Evolutionary conservation across 1,140 invertebrate species (phyloP).

Genomic region (Drosophila lini): DNA sequence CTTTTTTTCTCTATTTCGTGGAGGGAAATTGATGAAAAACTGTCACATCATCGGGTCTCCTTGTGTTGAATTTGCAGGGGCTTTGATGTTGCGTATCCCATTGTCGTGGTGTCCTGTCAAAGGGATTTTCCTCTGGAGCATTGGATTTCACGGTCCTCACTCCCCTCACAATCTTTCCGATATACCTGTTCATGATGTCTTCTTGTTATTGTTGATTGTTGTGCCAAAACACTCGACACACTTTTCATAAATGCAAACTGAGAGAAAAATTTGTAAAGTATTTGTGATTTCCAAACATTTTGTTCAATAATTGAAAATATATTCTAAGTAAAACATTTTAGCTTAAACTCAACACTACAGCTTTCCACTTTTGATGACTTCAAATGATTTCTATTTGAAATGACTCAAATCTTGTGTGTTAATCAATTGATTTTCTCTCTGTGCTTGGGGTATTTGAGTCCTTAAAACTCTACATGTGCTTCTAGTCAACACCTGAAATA

Average conservation of each 20-base stretch:
- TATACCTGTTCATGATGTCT: conserved; percentile 29
- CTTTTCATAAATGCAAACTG: conserved; percentile 31
- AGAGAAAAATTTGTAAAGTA: conserved; percentile 14
- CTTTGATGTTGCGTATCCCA: conserved; percentile 74
- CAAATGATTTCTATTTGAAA: background rate
- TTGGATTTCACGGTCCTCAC: conserved; percentile 54
- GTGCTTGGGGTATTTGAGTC: background rate
- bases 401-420: background rate
- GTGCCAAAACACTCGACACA: conserved; percentile 68
- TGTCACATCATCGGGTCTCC: conserved; percentile 71
- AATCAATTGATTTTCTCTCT: background rate
- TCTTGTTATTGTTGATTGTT: conserved; percentile 56
- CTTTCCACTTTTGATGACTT: background rate
- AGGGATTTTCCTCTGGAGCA: conserved; percentile 43
- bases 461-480: conserved; percentile 16
- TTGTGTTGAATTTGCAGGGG: conserved; percentile 57
- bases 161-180: conserved; percentile 20
- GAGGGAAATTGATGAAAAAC: conserved; percentile 73
- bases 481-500: conserved; percentile 57
- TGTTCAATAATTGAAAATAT: too few relatives aligned
- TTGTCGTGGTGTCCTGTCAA: conserved; percentile 42
- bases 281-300: background rate
- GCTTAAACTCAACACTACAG: background rate
- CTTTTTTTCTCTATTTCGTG: conserved; percentile 4
- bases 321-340: background rate